Evolutionary conservation across 2,797 vertebrate species (phyloP), one percentile per base, ranked within the genome.

Genomic region (Syngnathus acus): DNA sequence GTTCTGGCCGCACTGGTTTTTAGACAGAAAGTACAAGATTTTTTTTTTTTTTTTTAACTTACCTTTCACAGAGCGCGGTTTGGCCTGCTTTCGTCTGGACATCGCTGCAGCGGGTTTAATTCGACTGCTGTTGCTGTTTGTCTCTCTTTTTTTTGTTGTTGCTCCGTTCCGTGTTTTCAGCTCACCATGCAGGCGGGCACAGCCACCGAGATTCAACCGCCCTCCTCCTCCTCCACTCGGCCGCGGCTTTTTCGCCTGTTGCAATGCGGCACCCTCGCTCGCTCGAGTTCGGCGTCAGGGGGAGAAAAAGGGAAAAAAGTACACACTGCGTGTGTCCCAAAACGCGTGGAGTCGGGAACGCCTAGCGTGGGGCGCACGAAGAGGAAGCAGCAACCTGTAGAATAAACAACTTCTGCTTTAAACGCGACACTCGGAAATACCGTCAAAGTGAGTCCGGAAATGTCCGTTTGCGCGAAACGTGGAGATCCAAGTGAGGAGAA

Each of bases 31-130:
- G 38, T 65, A 64, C 67, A 65, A 65, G 78, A 74, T 19, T 68
- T 59, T 7, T 62, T 62, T 76, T 74, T 68, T 54, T 64, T 59
- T 7, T 32, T 32, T 62, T 62, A 75, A 74, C 93, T 95, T 92
- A 98, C 95, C 96, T 96, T 98, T 98, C 72, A 98, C 96, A 78
- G 95, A 96, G 83, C 96, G 95, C 74, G 96, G 96, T 81, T 98
- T 98, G 90, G 96, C 95, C 91, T 98, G 96, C 89, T 98, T 98
- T 83, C 96, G 92, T 84, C 96, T 94, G 82, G 95, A 97, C 95
- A 98, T 98, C 86, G 93, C 93, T 87, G 89, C 68, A 77, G 39
- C n/a, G 4, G 45, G 8, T 45, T 64, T 55, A 21, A 23, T 17
- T 45, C 21, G 21, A 19, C 17, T 26, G 23, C 54, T 78, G 76